Base-by-base conservation (phyloP, 2,888 invertebrate species). In the Nemotelus nigrinus region DNA sequence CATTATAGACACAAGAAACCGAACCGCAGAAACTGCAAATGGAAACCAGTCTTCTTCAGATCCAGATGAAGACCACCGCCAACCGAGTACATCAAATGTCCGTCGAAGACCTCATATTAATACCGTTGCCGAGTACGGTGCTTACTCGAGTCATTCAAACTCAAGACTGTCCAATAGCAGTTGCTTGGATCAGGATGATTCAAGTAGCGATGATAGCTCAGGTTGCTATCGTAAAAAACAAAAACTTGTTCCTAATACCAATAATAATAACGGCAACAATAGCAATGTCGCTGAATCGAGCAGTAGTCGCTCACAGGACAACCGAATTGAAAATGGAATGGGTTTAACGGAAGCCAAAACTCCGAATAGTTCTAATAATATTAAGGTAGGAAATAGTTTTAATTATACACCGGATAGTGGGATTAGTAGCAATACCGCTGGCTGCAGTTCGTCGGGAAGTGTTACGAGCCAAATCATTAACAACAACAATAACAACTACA, bases 391-490 rank as follows among this genome's bases (percentile, higher is more conserved):
- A n/a, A 6, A 47, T 60, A 74, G 63, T 63, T 63, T 44, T 60
- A 63, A 76, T 67, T 81, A 81, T 74, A 84, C 84, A 3, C 84
- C 85, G 2, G 84, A 85, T 75, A 85, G 84, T 79, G 85, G 85
- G 47, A 83, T 84, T 57, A 68, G 70, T 50, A 83, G 82, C 79
- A 70, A 53, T 48, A 44, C 25, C 1, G 65, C 80, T n/a, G 78
- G 78, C 47, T 77, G 77, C 55, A 77, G 78, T 76, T 81, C 83
- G 72, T 80, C 82, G 8, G 65, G 70, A 47, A 68, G 65, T 71
- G 60, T 65, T 65, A 45, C 60, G 6, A 78, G 68, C 53, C 77
- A 74, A 63, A 57, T 58, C 25, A 39, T 64, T 41, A 68, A 53
- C 71, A 50, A 45, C 7, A 77, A 48, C n/a, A 45, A 55, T 41